phyloP scores from a whole-genome alignment of 37 sponge, comb jelly and placozoan genomes.

The Oopsacas minuta region DNA sequence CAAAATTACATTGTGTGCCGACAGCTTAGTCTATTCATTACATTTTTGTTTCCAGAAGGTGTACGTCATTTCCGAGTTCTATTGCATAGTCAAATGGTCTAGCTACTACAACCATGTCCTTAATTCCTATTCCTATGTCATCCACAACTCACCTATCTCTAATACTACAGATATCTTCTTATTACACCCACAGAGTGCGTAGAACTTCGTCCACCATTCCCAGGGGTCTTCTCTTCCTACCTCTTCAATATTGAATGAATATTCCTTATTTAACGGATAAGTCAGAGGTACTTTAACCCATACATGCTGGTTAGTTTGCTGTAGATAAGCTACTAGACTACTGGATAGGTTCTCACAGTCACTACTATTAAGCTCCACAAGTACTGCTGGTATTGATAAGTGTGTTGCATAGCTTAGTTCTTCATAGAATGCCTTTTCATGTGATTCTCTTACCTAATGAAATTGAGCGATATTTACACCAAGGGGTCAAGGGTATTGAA shows the following conservation, averaged over 20 bases:
- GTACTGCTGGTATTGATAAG: conserved; percentile 34
- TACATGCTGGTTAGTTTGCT: neutral
- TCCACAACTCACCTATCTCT: conserved; percentile 50
- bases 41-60: too few species aligned
- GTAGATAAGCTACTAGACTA: conserved; percentile 18
- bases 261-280: neutral
- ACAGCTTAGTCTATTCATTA: too few species aligned
- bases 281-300: conserved; percentile 29
- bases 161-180: conserved; percentile 22
- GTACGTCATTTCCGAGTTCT: too few species aligned
- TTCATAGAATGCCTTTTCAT: conserved; percentile 27
- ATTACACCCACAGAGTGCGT: conserved; percentile 40
- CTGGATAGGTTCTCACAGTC: conserved; percentile 34
- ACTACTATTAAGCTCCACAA: conserved; percentile 20
- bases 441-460: neutral
- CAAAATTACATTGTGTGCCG: too few species aligned
- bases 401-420: conserved; percentile 33
- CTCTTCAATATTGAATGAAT: neutral
- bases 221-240: conserved; percentile 44
- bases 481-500: too few species aligned
- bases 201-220: conserved; percentile 82
- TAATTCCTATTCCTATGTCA: too few species aligned
- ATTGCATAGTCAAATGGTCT: too few species aligned
- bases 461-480: too few species aligned
- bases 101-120: too few species aligned